Evolutionary conservation across 1,140 invertebrate genomes (phyloP).

Genomic region (Cotesia typhae): DNA sequence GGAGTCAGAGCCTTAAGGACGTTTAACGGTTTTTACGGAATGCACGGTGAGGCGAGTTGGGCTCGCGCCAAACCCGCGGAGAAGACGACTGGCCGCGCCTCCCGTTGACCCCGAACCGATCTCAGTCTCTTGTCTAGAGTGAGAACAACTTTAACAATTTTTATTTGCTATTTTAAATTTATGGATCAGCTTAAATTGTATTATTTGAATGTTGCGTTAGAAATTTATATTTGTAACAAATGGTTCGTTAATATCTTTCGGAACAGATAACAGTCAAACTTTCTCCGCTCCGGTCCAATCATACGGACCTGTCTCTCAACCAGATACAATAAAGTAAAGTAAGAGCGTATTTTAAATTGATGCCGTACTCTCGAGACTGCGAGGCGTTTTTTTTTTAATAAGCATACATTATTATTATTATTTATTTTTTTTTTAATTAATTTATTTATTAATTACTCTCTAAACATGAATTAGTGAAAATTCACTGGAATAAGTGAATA

Average conservation of each 20-base stretch:
- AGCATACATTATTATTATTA: background rate
- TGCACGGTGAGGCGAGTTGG: slow-evolving; percentile 58
- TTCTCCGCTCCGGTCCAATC: slow-evolving; percentile 50
- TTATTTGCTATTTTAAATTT: no score
- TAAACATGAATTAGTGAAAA: no score
- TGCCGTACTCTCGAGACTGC: slow-evolving; percentile 4
- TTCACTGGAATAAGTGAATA: no score
- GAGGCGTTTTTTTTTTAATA: background rate
- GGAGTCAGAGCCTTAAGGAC: slow-evolving; percentile 41
- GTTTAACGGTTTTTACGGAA: slow-evolving; percentile 66
- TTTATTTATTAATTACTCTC: no score
- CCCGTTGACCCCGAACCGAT: slow-evolving; percentile 58
- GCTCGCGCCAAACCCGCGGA: slow-evolving; percentile 56
- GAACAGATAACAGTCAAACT: slow-evolving; percentile 45
- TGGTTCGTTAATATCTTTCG: background rate
- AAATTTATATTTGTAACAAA: slow-evolving; percentile 19
- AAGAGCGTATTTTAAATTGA: slow-evolving; percentile 1
- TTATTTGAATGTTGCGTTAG: no score
- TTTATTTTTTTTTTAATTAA: no score
- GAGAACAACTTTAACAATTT: slow-evolving; percentile 9
- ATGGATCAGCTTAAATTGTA: no score
- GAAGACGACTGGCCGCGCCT: slow-evolving; percentile 57
- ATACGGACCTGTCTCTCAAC: slow-evolving; percentile 14
- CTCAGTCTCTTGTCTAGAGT: slow-evolving; percentile 48
- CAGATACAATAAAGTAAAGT: slow-evolving; percentile 8